These are phyloP conservation scores for Gasteruption jaculator DNA, from an alignment of 2,888 invertebrate genomes.

Conservation along the genomic window DNA sequence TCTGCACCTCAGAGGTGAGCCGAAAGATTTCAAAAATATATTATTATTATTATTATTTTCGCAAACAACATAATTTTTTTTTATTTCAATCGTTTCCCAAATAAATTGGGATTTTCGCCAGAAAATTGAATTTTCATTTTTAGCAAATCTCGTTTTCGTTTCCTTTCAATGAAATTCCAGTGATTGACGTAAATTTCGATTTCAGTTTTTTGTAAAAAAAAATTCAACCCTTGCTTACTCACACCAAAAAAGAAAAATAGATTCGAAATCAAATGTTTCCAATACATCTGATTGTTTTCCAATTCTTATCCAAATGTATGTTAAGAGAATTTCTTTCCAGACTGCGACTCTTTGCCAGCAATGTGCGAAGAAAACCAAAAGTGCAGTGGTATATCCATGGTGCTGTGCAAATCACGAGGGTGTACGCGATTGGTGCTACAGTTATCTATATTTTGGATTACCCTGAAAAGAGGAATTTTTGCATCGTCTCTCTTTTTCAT, in stretches of 20 bases:
- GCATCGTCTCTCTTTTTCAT: too few relatives aligned
- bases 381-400: constrained; percentile 26
- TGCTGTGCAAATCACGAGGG: constrained; percentile 26
- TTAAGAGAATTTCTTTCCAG: constrained; percentile 14
- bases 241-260: too few relatives aligned
- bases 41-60: too few relatives aligned
- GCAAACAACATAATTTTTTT: too few relatives aligned
- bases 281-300: too few relatives aligned
- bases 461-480: constrained; percentile 13
- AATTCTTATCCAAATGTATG: not conserved
- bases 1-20: constrained; percentile 22
- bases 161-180: not conserved
- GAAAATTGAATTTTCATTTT: too few relatives aligned
- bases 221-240: too few relatives aligned
- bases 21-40: too few relatives aligned
- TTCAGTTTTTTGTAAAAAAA: not conserved
- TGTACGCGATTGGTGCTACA: constrained; percentile 23
- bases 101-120: too few relatives aligned
- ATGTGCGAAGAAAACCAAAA: constrained; percentile 25
- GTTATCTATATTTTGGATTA: constrained; percentile 22
- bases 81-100: too few relatives aligned
- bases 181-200: constrained; percentile 1
- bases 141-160: too few relatives aligned
- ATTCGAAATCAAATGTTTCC: too few relatives aligned
- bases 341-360: constrained; percentile 21